These are phyloP conservation scores for Venusia cambrica DNA, from an alignment of 2,888 invertebrate genomes.

Conservation along the genomic window DNA sequence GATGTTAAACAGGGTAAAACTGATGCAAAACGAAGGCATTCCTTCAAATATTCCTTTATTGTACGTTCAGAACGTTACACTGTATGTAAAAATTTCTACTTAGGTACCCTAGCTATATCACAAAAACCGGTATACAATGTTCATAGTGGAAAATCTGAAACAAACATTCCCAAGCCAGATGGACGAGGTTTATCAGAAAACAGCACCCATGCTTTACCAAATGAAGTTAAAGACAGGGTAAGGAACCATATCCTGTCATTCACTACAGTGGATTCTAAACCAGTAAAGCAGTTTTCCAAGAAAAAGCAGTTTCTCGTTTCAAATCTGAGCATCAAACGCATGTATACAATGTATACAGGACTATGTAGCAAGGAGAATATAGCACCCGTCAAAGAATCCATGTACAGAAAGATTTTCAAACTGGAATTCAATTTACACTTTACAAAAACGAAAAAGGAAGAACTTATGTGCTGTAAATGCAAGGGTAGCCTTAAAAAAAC, in stretches of 20 bases:
- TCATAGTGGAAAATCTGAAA: conserved; percentile 64
- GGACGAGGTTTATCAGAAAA: conserved; percentile 61
- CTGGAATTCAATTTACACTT: conserved; percentile 68
- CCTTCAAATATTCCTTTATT: conserved; percentile 67
- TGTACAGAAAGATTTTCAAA: conserved; percentile 72
- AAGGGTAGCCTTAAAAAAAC: conserved; percentile 62
- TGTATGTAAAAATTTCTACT: conserved; percentile 71
- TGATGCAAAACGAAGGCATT: conserved; percentile 53
- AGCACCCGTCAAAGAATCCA: conserved; percentile 62
- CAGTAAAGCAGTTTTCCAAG: conserved; percentile 55
- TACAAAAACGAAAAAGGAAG: conserved; percentile 52
- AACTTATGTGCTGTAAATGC: conserved; percentile 59
- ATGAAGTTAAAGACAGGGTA: conserved; percentile 60
- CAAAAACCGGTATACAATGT: conserved; percentile 74
- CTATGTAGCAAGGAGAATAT: conserved; percentile 52
- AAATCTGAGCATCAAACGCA: conserved; percentile 59
- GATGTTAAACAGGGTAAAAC: conserved; percentile 48
- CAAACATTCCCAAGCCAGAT: conserved; percentile 70
- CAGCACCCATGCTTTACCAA: conserved; percentile 57
- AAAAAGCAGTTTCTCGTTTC: conserved; percentile 61
- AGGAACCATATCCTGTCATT: conserved; percentile 62
- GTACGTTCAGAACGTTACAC: conserved; percentile 55
- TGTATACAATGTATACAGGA: conserved; percentile 61
- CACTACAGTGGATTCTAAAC: conserved; percentile 55
- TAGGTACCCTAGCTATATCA: conserved; percentile 70